phyloP scores from a whole-genome alignment of 2,797 vertebrate species.

The Pseudotriccus pelzelni region DNA sequence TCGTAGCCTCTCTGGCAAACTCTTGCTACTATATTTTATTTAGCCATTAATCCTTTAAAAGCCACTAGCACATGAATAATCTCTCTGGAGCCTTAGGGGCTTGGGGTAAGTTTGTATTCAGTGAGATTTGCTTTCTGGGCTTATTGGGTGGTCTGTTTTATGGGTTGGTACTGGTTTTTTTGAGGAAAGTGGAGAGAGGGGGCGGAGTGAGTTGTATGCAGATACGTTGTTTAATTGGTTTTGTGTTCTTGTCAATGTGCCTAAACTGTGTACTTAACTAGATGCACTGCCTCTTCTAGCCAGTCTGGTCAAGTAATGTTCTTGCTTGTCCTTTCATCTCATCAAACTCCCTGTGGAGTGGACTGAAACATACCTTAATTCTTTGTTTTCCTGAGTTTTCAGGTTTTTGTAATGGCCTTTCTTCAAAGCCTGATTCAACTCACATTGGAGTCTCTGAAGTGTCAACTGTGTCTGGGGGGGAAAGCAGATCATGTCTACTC shows the following conservation, averaged over 20 bases:
- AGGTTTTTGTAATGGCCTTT: background rate
- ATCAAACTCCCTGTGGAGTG: background rate
- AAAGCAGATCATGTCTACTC: background rate
- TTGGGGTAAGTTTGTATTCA: background rate
- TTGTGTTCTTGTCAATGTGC: background rate
- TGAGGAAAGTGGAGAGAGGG: accelerated
- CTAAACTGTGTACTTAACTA: background rate
- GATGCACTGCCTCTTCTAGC: background rate
- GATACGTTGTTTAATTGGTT: background rate
- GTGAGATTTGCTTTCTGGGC: background rate
- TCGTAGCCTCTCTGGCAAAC: background rate
- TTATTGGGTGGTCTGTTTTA: background rate
- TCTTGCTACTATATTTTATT: background rate
- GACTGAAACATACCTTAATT: background rate
- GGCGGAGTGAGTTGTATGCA: accelerated
- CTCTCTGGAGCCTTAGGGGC: background rate
- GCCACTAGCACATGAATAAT: background rate
- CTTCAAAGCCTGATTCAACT: background rate
- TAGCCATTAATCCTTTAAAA: background rate
- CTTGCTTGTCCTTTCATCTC: background rate
- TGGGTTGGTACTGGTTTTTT: background rate
- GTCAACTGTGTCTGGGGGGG: background rate
- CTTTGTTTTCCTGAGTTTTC: background rate
- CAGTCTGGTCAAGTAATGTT: background rate
- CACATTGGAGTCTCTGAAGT: background rate